A percentile compares a stretch with the other conserved stretches of the same genome.
Conservation (phyloP, 2,888 invertebrate species). For the Mechanitis mazaeus region DNA sequence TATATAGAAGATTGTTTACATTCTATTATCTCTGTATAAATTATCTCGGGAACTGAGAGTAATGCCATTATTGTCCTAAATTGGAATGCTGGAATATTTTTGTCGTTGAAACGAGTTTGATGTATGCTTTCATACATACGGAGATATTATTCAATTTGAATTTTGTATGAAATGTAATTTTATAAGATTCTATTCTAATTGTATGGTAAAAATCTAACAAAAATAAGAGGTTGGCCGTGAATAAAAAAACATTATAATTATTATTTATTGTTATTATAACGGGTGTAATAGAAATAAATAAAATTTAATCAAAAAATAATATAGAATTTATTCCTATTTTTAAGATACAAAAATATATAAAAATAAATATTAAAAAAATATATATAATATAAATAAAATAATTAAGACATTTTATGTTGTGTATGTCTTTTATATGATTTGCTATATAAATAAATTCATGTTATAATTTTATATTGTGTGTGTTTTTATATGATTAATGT, state of each 20-base stretch:
- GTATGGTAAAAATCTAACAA: too few species aligned
- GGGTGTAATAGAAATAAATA: background rate
- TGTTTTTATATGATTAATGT: background rate
- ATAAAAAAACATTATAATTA: too few species aligned
- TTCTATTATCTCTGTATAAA: background rate
- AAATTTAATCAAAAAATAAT: too few species aligned
- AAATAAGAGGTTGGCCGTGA: too few species aligned
- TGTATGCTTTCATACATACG: background rate
- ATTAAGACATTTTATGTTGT: background rate
- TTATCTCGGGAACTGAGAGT: background rate
- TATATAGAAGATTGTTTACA: background rate
- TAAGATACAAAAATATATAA: too few species aligned
- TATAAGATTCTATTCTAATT: too few species aligned
- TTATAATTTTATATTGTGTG: background rate
- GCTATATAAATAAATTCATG: background rate
- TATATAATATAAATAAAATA: too few species aligned
- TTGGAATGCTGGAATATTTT: background rate
- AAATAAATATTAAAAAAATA: too few species aligned
- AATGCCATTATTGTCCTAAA: constrained; percentile 1
- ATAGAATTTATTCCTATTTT: too few species aligned
- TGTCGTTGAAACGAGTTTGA: background rate
- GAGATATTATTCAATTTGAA: too few species aligned
- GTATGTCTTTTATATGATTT: background rate
- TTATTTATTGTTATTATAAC: constrained; percentile 7
- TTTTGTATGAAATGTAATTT: too few species aligned